A percentile compares a stretch with the other conserved stretches of the same genome.
Evolutionary conservation across 1,140 invertebrate species (phyloP).

Genomic region (Tetraneura akinire): DNA sequence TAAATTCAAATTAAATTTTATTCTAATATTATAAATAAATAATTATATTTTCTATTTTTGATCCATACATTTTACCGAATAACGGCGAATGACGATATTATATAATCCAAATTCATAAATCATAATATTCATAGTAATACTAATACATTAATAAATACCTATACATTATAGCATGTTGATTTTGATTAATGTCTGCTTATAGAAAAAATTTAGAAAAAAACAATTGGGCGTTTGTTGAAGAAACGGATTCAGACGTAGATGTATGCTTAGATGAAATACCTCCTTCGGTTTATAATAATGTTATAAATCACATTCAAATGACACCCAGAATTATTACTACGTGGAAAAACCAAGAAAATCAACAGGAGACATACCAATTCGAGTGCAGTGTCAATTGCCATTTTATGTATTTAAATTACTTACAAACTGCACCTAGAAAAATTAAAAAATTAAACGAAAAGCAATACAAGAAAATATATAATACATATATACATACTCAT

Average conservation of each 20-base stretch:
- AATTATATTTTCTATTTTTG: too few relatives aligned
- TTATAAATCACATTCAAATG: neutral
- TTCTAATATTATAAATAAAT: too few relatives aligned
- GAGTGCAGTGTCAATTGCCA: neutral
- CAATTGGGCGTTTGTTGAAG: slow-evolving; percentile 4
- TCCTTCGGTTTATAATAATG: neutral
- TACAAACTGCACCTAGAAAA: neutral
- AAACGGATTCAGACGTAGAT: slow-evolving; percentile 12
- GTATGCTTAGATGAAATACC: neutral
- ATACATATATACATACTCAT: neutral
- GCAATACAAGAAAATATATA: slow-evolving; percentile 34
- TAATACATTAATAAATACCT: too few relatives aligned
- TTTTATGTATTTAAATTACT: slow-evolving; percentile 5
- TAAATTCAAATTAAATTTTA: too few relatives aligned
- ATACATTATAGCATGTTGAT: too few relatives aligned
- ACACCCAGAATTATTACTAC: neutral
- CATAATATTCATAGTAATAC: too few relatives aligned
- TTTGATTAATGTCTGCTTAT: neutral
- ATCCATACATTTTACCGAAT: too few relatives aligned
- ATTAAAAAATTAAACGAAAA: neutral
- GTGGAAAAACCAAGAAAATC: neutral
- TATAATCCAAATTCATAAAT: too few relatives aligned
- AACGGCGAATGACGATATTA: too few relatives aligned
- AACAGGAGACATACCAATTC: neutral
- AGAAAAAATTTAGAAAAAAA: slow-evolving; percentile 24